Evolutionary conservation across 2,113 vertebrate genomes (phyloP).

Genomic region (Brevimyrus niger): DNA sequence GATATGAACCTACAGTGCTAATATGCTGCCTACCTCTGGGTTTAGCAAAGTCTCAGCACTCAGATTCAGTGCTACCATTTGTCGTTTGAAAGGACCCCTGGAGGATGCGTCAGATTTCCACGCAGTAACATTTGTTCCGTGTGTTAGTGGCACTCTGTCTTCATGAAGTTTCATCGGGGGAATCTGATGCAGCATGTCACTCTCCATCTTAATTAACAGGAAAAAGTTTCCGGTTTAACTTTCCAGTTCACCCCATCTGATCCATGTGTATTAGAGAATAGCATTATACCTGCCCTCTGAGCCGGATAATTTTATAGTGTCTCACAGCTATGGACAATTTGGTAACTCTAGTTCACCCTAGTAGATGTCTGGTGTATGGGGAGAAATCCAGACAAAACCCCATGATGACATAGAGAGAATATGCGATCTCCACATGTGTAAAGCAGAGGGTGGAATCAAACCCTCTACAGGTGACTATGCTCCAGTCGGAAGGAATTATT

Average conservation of each 20-base stretch:
- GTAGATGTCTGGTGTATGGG: neutral
- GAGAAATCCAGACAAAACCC: neutral
- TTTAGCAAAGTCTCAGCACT: neutral
- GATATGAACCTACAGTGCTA: neutral
- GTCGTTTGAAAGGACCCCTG: neutral
- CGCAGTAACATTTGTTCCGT: neutral
- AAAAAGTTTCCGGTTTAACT: neutral
- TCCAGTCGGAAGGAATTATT: neutral
- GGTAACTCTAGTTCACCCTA: neutral
- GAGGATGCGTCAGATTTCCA: neutral
- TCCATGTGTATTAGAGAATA: neutral
- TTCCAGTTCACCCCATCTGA: neutral
- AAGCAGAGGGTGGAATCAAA: neutral
- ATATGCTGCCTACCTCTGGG: neutral
- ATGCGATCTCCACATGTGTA: neutral
- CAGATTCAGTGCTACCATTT: neutral
- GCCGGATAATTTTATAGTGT: neutral
- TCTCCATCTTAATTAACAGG: neutral
- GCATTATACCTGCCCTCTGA: neutral
- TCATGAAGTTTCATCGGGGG: neutral
- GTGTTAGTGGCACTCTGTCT: neutral
- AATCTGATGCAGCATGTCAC: neutral
- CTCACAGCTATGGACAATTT: neutral
- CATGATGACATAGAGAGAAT: neutral
- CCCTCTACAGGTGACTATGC: neutral